Base-by-base conservation (phyloP, 1,140 invertebrate species). In the Chrysopa pallens region DNA sequence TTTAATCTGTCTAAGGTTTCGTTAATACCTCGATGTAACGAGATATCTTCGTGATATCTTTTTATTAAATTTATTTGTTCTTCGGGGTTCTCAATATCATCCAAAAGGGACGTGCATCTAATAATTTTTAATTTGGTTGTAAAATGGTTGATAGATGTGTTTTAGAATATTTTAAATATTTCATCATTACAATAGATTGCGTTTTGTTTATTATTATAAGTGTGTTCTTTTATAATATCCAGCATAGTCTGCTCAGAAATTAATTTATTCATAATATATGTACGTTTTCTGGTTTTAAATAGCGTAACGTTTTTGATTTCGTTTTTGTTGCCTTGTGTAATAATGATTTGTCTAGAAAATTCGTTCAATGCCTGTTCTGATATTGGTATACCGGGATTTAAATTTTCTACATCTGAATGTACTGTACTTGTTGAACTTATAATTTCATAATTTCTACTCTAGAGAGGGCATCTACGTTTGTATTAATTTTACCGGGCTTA, bases 401-500 rank as follows among this genome's bases (percentile, higher is more conserved):
- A 12, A 6, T 33, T 33, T 33, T 33, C 31, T 11, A 6, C 53
- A 6, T 55, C 15, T 29, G 17, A 23, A 38, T 15, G 31, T 33
- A 33, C 8, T 8, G 8, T 11, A 23, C 11, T 14, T 14, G 42
- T 28, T 13, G 31, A 11, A 11, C n/a, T 12, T 33, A 11, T 12
- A 6, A 23, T 3, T 23, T 23, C 5, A 23, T 23, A 23, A 23
- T 23, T 23, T 3, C 17, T 23, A 5, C 17, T 23, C 17, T 23
- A 5, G 17, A 23, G 17, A 23, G 17, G 17, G 17, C 5, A 14
- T 33, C 3, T 42, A 53, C 60, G 36, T 59, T 58, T 12, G 41
- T 42, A 46, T 63, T 58, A 23, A 48, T 27, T 45, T 50, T 57
- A 15, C 59, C 62, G 17, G 17, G 17, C 17, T 23, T 23, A 23